These are phyloP conservation scores for Anomalospiza imberbis DNA, from an alignment of 2,797 vertebrate genomes.

Conservation along the genomic window DNA sequence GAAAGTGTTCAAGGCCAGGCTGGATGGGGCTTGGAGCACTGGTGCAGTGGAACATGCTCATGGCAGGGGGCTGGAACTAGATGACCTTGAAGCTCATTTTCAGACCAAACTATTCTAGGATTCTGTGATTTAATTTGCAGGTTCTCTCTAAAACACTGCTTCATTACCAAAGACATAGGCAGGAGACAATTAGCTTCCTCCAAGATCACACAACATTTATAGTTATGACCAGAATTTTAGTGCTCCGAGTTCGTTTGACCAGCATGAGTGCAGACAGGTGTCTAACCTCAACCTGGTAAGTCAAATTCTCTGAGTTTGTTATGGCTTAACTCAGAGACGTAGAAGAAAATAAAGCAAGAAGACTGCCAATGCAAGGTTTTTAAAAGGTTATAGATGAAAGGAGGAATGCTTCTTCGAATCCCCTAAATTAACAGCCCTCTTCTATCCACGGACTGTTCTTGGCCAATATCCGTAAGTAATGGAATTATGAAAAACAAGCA, in stretches of 20 bases:
- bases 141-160: not conserved
- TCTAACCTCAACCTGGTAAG: not conserved
- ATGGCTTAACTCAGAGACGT: not conserved
- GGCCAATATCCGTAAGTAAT: not conserved
- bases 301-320: not conserved
- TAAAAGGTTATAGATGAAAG: not conserved
- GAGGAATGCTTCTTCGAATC: not conserved
- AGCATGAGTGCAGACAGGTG: not conserved
- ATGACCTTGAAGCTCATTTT: not conserved
- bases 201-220: not conserved
- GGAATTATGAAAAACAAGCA: slow-evolving; percentile 2
- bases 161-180: not conserved
- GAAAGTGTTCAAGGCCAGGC: not conserved
- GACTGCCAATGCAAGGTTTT: not conserved
- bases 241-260: not conserved
- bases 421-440: not conserved
- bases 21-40: not conserved
- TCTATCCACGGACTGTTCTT: not conserved
- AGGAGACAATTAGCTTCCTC: not conserved
- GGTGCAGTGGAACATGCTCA: not conserved
- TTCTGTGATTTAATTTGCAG: not conserved
- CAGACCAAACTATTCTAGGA: not conserved
- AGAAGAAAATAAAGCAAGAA: not conserved
- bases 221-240: not conserved
- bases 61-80: not conserved